These are phyloP conservation scores for Engystomops pustulosus DNA, from an alignment of 2,113 vertebrate genomes.

Conservation along the genomic window DNA sequence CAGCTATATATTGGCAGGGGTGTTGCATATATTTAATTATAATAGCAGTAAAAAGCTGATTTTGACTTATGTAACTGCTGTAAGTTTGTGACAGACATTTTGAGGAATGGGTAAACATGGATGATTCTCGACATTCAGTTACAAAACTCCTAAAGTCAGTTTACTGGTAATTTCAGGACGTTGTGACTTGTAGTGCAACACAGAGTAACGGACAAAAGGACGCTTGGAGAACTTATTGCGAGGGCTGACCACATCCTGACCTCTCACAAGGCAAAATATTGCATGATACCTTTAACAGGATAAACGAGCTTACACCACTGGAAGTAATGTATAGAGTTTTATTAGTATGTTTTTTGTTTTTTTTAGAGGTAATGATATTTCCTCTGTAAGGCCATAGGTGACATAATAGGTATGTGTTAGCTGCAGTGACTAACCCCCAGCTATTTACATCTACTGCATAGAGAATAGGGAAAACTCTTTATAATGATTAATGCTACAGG, in stretches of 20 bases:
- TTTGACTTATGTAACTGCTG: background rate
- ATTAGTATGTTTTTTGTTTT: background rate
- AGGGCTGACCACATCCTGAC: constrained; percentile 62
- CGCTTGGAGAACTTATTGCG: constrained; percentile 59
- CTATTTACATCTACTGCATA: too few relatives aligned
- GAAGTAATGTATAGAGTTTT: background rate
- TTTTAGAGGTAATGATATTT: too few relatives aligned
- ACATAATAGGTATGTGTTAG: too few relatives aligned
- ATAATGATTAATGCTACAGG: too few relatives aligned
- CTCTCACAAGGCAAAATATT: constrained; percentile 15
- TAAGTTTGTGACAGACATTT: background rate
- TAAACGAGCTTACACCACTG: background rate
- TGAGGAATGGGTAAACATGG: constrained; percentile 11
- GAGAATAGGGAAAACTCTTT: too few relatives aligned
- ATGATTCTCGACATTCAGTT: constrained; percentile 33
- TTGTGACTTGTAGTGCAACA: constrained; percentile 39
- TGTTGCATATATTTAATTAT: too few relatives aligned
- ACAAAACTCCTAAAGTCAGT: constrained; percentile 51
- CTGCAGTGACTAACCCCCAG: too few relatives aligned
- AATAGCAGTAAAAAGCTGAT: too few relatives aligned
- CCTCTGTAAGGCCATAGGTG: too few relatives aligned
- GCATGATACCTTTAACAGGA: constrained; percentile 5
- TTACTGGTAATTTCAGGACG: constrained; percentile 53
- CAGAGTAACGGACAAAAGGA: constrained; percentile 48
- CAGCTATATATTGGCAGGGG: too few relatives aligned